Evolutionary conservation across 1,140 invertebrate genomes (phyloP), one percentile per base, ranked within the genome.

Genomic region (Luehdorfia chinensis): DNA sequence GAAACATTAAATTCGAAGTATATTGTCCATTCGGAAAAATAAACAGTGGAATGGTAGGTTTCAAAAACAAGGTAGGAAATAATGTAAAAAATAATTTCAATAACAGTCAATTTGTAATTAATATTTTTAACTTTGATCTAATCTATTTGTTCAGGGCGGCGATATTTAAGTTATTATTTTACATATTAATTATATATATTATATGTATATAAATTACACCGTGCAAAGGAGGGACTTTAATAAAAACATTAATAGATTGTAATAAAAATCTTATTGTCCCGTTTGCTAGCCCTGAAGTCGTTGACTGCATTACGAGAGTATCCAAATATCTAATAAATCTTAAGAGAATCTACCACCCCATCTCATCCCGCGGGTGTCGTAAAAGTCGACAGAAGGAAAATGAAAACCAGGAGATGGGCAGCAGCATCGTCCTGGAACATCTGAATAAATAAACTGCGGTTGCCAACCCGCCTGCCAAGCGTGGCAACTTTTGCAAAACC

Each of bases 21-120:
- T 77, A 73, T 41, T 65, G 59, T 36, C 64, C 68, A 7, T 51
- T 50, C 4, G 69, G 63, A 4, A 50, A 68, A 5, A 28, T 66
- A 2, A 15, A 18, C 13, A 66, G 67, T 50, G 74, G 74, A 14
- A 56, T 70, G 47, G 45, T 77, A 7, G 64, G 56, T n/a, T 49
- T 50, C 1, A 52, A 30, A 33, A 33, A 53, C 28, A 31, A 54
- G 41, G 65, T 72, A 68, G 14, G 9, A 27, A 6, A 6, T 23
- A 6, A 23, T 23, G 5, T 4, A 23, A 23, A 6, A 23, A 23
- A 23, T 23, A 6, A 4, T 23, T 23, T 6, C 21, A 23, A 6
- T 23, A 1, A 23, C n/a, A 6, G 5, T 23, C 21, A 23, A 23
- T 23, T 23, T 8, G 19, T 39, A 19, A 5, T 37, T 25, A 2